phyloP scores from a whole-genome alignment of 2,113 vertebrate species.

The Semnornis frantzii region DNA sequence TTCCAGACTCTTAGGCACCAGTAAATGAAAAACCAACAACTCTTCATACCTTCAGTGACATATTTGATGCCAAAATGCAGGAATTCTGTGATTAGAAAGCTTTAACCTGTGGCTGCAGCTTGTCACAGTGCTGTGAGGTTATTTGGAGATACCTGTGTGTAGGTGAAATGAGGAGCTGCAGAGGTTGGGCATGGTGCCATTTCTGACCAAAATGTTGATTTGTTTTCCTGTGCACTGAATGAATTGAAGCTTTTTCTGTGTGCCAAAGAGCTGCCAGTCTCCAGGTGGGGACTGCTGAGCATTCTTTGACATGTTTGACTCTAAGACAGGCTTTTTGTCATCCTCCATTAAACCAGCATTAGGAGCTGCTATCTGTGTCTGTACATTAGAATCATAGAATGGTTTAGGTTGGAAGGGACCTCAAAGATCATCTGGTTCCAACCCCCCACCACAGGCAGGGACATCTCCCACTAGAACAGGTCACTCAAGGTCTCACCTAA shows the following conservation, averaged over 20 bases:
- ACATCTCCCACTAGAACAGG: no score
- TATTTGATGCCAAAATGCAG: rapidly evolving
- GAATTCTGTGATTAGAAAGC: not conserved
- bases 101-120: no score
- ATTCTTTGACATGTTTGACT: not conserved
- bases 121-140: rapidly evolving
- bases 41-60: rapidly evolving
- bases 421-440: no score
- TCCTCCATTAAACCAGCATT: not conserved
- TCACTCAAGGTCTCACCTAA: no score
- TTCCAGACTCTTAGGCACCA: not conserved
- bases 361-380: not conserved
- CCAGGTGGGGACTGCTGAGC: not conserved
- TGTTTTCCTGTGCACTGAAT: not conserved
- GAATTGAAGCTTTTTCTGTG: not conserved
- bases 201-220: not conserved
- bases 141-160: not conserved
- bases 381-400: no score
- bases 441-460: no score
- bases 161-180: not conserved
- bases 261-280: not conserved
- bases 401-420: no score
- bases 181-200: rapidly evolving
- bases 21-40: rapidly evolving
- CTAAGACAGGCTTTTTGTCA: not conserved